phyloP scores from a whole-genome alignment of 2,888 invertebrate genomes.

The Mellilla xanthometata region DNA sequence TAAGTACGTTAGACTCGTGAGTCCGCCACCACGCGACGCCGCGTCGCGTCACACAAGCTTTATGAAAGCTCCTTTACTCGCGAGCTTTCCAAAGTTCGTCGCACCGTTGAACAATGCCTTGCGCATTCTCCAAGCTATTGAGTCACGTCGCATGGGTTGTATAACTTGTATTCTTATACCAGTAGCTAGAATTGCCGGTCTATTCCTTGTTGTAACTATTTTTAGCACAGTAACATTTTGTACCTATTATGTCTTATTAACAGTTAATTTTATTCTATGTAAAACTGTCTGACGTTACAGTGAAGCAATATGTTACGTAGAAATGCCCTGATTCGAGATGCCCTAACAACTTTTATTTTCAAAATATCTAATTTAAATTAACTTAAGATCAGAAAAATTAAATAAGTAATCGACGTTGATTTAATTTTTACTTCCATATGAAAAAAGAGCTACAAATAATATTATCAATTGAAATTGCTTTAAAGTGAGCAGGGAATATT shows the following conservation, averaged over 20 bases:
- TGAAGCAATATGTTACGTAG: too few relatives aligned
- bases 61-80: slow-evolving; percentile 31
- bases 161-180: slow-evolving; percentile 33
- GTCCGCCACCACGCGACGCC: not conserved
- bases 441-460: too few relatives aligned
- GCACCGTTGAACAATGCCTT: slow-evolving; percentile 64
- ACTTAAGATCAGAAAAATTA: too few relatives aligned
- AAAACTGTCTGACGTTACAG: too few relatives aligned
- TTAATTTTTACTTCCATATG: too few relatives aligned
- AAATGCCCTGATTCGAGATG: too few relatives aligned
- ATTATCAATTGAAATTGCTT: too few relatives aligned
- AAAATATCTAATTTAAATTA: too few relatives aligned
- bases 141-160: slow-evolving; percentile 48
- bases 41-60: slow-evolving; percentile 3
- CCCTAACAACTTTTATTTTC: too few relatives aligned
- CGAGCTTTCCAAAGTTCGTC: slow-evolving; percentile 63
- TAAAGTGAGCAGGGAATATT: not conserved
- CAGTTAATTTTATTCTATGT: too few relatives aligned
- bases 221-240: slow-evolving; percentile 6
- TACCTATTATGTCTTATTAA: not conserved
- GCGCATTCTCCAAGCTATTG: slow-evolving; percentile 50
- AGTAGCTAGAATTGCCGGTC: slow-evolving; percentile 18
- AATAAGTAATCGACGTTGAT: too few relatives aligned
- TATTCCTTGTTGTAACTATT: slow-evolving; percentile 15
- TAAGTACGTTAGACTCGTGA: too few relatives aligned